Evolutionary conservation across 2,113 vertebrate genomes (phyloP), one percentile per base, ranked within the genome.

Genomic region (Misgurnus mizolepis): DNA sequence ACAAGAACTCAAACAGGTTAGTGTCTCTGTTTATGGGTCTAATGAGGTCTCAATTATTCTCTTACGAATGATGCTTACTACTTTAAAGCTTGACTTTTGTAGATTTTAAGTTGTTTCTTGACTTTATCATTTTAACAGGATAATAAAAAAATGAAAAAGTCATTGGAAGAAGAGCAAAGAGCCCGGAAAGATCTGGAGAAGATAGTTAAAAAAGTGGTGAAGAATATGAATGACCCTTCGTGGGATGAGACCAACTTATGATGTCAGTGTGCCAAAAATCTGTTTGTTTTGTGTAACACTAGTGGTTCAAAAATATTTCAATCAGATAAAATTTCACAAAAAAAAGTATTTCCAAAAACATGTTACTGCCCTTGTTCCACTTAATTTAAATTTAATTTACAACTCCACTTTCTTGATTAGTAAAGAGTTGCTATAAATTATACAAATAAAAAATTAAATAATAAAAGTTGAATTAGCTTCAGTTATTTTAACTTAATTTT

Each of bases 181-280:
- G 96, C 97, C 39, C 93, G 96, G 78, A 97, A 94, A 88, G 97
- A 99, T 86, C 90, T 99, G 78, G 97, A 99, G 78, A 98, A 96
- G 85, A 94, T 97, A 82, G 95, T 99, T 87, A 91, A 94, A 87
- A 97, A 94, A 83, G 94, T 98, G 82, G 86, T 98, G 72, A 98
- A 98, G 93, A 97, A 91, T 88, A 94, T 97, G 92, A 98, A 98
- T 8, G 96, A 99, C 87, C 95, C 95, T 6, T 95, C 96, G 6
- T 98, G 97, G 96, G 97, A 99, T 67, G 96, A 99, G 92, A 99
- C 97, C 74, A 99, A 98, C 86, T 93, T 98, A 81, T 99, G 94
- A 96, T 80, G 53, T 85, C 72, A 70, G 58, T 66, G 66, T 78
- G 18, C 18, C 6, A 3, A 18, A 1, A 3, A 43, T 61, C 74